Conservation (phyloP, 2,888 invertebrate species). For the Iselma pallidipennis region DNA sequence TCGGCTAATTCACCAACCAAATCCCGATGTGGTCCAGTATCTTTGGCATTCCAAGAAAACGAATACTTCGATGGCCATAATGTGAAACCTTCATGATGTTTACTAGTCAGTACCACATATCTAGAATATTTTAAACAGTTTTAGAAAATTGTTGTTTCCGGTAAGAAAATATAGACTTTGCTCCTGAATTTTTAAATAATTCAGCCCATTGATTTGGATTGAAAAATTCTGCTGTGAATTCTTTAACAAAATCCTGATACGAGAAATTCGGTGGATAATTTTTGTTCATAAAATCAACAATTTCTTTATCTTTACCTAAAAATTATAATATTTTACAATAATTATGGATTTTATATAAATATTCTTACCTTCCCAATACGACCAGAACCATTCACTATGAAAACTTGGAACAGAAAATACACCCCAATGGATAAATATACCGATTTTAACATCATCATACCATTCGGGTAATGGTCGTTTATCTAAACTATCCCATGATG, state of each 20-base stretch:
- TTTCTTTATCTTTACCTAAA: constrained; percentile 7
- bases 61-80: constrained; percentile 81
- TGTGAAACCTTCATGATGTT: constrained; percentile 87
- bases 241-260: constrained; percentile 89
- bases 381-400: constrained; percentile 93
- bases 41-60: constrained; percentile 79
- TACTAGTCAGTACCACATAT: constrained; percentile 82
- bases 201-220: constrained; percentile 83
- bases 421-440: constrained; percentile 94
- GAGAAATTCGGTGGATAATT: constrained; percentile 84
- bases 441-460: constrained; percentile 90
- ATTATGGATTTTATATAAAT: background rate
- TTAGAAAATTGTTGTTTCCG: background rate
- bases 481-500: constrained; percentile 86
- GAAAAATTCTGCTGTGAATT: constrained; percentile 90
- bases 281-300: constrained; percentile 69
- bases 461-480: constrained; percentile 79
- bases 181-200: constrained; percentile 82
- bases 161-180: constrained; percentile 65
- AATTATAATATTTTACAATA: background rate
- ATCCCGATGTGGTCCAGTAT: constrained; percentile 44
- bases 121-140: constrained; percentile 52
- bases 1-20: constrained; percentile 63
- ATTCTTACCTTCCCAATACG: constrained; percentile 75
- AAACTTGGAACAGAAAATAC: constrained; percentile 89